Evolutionary conservation across 1,140 invertebrate species (phyloP).

Genomic region (Mya arenaria): DNA sequence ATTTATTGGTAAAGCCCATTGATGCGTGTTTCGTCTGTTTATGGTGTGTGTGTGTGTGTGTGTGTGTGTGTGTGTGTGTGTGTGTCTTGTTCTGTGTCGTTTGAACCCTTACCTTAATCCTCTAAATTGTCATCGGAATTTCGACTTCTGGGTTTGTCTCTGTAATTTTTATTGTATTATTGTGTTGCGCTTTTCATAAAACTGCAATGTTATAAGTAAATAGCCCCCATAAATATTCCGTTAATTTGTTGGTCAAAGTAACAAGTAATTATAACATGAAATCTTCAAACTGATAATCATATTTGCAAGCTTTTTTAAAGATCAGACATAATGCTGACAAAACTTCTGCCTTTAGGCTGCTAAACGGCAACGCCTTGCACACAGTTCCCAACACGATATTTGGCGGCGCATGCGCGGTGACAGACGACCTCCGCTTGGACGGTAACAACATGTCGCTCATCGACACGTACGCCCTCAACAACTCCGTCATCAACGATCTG

Average conservation of each 20-base stretch:
- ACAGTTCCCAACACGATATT: slow-evolving; percentile 50
- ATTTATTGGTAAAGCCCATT: no score
- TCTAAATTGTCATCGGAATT: no score
- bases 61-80: no score
- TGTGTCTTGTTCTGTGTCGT: no score
- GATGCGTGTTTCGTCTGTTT: no score
- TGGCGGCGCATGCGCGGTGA: slow-evolving; percentile 37
- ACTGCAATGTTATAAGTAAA: not conserved
- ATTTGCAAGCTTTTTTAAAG: not conserved
- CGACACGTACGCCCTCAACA: slow-evolving; percentile 45
- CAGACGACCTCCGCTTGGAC: slow-evolving; percentile 30
- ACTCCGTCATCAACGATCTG: slow-evolving; percentile 43
- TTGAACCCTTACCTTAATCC: no score
- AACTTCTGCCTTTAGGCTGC: slow-evolving; percentile 37
- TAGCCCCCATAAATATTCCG: not conserved
- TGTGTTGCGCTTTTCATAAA: not conserved
- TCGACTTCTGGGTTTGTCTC: no score
- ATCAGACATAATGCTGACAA: not conserved
- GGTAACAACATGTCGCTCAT: slow-evolving; percentile 55
- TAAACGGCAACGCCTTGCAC: slow-evolving; percentile 62
- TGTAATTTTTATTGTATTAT: no score
- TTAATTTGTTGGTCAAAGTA: not conserved
- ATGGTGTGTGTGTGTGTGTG: no score
- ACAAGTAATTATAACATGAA: not conserved
- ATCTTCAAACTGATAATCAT: not conserved